Conservation (phyloP, 2,797 vertebrate genomes). For the Bradypus variegatus region DNA sequence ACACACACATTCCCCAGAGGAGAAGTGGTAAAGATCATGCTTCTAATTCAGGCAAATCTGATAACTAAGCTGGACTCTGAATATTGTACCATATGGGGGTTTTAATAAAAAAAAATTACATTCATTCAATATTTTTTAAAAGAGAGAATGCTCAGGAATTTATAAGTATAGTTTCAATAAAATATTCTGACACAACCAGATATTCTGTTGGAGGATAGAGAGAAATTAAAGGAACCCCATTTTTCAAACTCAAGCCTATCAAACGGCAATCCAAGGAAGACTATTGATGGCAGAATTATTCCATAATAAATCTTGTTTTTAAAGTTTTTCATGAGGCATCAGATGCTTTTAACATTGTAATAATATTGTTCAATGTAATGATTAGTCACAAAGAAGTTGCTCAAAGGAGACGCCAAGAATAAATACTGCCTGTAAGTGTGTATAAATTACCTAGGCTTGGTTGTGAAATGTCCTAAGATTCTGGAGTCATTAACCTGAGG, state of each 20-base stretch:
- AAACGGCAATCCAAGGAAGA: constrained; percentile 1
- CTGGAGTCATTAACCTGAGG: background rate
- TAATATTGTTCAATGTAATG: constrained; percentile 41
- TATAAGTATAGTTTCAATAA: background rate
- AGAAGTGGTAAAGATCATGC: background rate
- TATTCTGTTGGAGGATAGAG: background rate
- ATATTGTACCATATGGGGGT: background rate
- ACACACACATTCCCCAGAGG: background rate
- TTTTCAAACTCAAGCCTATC: background rate
- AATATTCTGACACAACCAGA: background rate
- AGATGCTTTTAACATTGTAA: constrained; percentile 36
- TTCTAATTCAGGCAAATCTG: background rate
- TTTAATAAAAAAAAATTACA: constrained; percentile 28
- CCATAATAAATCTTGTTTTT: constrained; percentile 12
- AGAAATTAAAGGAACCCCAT: constrained; percentile 24
- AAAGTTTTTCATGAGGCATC: constrained; percentile 27
- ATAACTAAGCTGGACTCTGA: background rate
- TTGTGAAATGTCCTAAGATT: constrained; percentile 22
- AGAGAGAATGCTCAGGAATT: background rate
- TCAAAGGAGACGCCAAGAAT: constrained; percentile 26
- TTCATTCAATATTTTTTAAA: background rate
- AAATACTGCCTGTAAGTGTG: constrained; percentile 48
- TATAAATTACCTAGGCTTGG: background rate
- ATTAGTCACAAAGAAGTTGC: constrained; percentile 49
- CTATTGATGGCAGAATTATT: background rate